Percentiles rank a stretch among this genome's conserved stretches.
Conservation (phyloP, 2,888 invertebrate genomes). For the Asteroscopus sphinx region DNA sequence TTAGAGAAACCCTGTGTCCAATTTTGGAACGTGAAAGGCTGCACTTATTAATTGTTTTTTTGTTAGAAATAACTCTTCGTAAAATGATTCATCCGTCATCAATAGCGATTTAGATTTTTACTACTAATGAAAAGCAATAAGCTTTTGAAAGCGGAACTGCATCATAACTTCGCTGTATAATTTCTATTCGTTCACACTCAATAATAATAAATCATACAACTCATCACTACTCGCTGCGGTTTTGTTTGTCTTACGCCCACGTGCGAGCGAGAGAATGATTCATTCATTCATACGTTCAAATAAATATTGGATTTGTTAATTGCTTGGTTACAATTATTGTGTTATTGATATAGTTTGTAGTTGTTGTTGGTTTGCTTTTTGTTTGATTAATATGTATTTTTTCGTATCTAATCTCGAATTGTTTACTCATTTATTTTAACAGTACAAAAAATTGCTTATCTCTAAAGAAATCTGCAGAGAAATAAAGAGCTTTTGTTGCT, state of each 20-base stretch:
- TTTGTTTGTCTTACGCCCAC: constrained; percentile 41
- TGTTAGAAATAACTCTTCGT: no score
- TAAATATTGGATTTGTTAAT: constrained; percentile 22
- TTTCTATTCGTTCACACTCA: constrained; percentile 41
- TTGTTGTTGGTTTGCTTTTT: background rate
- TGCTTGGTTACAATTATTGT: constrained; percentile 7
- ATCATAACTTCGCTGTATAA: constrained; percentile 21
- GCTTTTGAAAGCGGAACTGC: constrained; percentile 34
- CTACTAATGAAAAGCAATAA: constrained; percentile 9
- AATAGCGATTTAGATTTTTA: constrained; percentile 3
- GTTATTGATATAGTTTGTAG: no score
- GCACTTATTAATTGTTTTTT: background rate
- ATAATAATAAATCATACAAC: constrained; percentile 58
- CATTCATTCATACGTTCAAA: constrained; percentile 36
- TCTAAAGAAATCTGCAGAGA: no score
- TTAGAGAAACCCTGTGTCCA: background rate
- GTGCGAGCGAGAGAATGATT: constrained; percentile 19
- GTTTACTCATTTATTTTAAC: no score
- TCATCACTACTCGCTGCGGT: constrained; percentile 19
- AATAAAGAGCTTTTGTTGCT: no score
- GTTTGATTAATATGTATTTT: background rate
- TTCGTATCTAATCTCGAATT: background rate
- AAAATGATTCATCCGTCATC: constrained; percentile 12
- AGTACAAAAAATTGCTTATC: no score
- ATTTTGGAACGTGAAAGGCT: background rate